Percentiles rank a stretch among this genome's conserved stretches.
Evolutionary conservation across 2,113 vertebrate species (phyloP).

Genomic region (Origma solitaria): DNA sequence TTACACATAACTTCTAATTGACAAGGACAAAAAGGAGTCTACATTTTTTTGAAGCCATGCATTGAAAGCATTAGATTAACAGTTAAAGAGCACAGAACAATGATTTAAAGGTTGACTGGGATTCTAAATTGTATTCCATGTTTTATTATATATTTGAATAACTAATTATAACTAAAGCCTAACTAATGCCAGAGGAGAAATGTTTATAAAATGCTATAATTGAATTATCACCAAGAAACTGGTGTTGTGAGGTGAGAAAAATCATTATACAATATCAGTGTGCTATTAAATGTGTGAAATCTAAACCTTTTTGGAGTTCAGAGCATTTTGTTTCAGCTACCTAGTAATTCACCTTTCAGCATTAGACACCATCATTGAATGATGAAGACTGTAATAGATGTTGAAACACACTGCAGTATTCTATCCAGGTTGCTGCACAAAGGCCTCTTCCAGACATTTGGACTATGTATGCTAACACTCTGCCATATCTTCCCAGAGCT

Average conservation of each 20-base stretch:
- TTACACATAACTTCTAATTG: neutral
- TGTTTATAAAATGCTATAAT: neutral
- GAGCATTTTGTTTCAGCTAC: neutral
- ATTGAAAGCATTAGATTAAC: neutral
- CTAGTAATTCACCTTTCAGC: neutral
- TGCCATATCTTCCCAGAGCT: neutral
- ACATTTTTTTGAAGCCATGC: neutral
- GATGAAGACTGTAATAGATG: neutral
- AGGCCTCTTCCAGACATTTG: neutral
- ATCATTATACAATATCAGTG: neutral
- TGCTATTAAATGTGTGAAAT: neutral
- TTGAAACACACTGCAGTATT: neutral
- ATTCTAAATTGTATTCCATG: neutral
- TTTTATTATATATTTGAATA: neutral
- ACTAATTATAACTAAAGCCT: neutral
- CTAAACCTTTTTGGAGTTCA: neutral
- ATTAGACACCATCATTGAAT: neutral
- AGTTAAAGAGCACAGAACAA: neutral
- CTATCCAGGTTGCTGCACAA: neutral
- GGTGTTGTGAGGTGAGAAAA: neutral
- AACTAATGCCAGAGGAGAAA: neutral
- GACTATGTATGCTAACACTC: neutral
- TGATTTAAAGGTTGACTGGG: slow-evolving; percentile 22
- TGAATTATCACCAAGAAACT: neutral
- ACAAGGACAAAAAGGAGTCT: neutral